These are phyloP conservation scores for Oxycera nigricornis DNA, from an alignment of 2,888 invertebrate genomes.

Conservation along the genomic window DNA sequence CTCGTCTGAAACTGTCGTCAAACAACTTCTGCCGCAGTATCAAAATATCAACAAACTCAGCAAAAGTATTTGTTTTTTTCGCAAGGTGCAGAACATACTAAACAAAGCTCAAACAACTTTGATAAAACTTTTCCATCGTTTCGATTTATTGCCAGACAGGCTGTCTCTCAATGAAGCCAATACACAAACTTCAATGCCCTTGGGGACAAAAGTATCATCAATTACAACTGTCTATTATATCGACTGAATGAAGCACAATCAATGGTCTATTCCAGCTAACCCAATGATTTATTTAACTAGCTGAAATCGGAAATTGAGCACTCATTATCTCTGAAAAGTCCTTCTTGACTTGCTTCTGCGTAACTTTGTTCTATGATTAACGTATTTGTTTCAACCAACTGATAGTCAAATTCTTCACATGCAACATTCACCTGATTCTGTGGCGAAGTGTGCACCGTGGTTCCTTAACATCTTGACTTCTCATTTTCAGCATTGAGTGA, in stretches of 20 bases:
- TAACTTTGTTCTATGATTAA: not conserved
- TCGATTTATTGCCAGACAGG: too few species aligned
- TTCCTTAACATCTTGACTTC: not conserved
- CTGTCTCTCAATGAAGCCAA: too few species aligned
- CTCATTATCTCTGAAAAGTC: not conserved
- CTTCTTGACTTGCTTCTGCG: not conserved
- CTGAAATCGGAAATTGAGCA: constrained; percentile 3
- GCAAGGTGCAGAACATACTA: too few species aligned
- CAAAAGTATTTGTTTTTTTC: too few species aligned
- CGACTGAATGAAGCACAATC: not conserved
- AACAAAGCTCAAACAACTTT: too few species aligned
- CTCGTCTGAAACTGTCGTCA: too few species aligned
- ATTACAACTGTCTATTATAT: not conserved
- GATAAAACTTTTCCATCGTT: too few species aligned
- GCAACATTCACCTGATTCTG: constrained; percentile 4
- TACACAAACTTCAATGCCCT: not conserved
- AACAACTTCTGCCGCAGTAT: too few species aligned
- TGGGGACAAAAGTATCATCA: not conserved
- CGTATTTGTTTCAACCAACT: not conserved
- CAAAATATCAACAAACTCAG: too few species aligned
- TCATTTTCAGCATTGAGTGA: not conserved
- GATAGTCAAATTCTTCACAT: constrained; percentile 7
- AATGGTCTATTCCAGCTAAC: not conserved
- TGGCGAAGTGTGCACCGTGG: not conserved
- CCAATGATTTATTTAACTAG: not conserved